Base-by-base conservation (phyloP, 2,113 vertebrate genomes). In the Chelonoidis abingdonii region DNA sequence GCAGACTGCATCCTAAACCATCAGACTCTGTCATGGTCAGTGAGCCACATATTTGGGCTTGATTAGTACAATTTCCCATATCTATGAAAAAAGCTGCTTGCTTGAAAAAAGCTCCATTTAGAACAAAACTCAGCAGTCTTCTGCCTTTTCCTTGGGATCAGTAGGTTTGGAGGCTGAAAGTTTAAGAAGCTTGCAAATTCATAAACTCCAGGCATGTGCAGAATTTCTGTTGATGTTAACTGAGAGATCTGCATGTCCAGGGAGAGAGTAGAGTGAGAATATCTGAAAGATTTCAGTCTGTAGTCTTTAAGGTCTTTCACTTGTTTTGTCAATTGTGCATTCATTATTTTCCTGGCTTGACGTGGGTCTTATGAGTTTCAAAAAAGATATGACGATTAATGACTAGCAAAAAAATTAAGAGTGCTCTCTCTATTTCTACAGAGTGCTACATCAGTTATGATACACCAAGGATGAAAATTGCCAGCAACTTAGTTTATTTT, bases 391-490 rank as follows among this genome's bases (percentile, higher is more conserved):
- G 57, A 90, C 92, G 84, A 97, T 95, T 91, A 95, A 94, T 85
- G 44, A 90, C 72, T 83, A 81, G 75, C 87, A 94, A 79, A 72
- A 91, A 93, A 93, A 94, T 95, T 44, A 41, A 76, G 10, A 76
- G 24, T 41, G 17, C 62, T 65, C 21, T 24, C 88, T 59, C 91
- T 85, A 24, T 92, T 94, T 97, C 83, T 76, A 96, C 12, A 81
- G 80, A 85, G 75, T 50, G 54, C 92, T 96, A 95, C 87, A 85
- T 54, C 47, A 79, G 57, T 86, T 95, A 50, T 1, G 10, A 92
- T 89, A 88, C 89, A 93, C 85, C 29, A 88, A 87, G 90, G 93
- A 29, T 94, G 89, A 88, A 97, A 95, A 95, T 92, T 93, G 83
- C 81, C 65, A 93, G 72, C 57, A 89, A 80, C 86, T 94, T 89